Percentiles rank a stretch among this genome's conserved stretches.
Conservation (phyloP, 2,888 invertebrate genomes). For the Baronia brevicornis region DNA sequence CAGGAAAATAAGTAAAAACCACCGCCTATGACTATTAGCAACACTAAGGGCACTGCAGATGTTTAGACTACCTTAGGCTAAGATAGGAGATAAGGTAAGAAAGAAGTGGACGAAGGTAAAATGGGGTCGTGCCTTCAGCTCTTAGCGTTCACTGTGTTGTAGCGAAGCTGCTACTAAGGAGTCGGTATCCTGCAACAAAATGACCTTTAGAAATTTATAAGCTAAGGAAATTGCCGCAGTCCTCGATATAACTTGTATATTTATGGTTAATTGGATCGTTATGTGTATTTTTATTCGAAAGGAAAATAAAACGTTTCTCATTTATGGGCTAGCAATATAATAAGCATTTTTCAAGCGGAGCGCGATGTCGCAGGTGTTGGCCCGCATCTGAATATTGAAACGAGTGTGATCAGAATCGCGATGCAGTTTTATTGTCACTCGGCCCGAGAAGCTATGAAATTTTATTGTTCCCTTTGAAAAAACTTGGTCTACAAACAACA, state of each 20-base stretch:
- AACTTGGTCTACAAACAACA: slow-evolving; percentile 33
- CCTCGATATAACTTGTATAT: background rate
- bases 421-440: slow-evolving; percentile 72
- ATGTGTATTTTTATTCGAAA: slow-evolving; percentile 13
- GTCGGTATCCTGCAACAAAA: no score
- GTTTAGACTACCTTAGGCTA: no score
- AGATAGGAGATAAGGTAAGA: no score
- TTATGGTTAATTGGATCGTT: slow-evolving; percentile 19
- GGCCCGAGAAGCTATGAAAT: slow-evolving; percentile 54
- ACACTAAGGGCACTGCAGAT: no score
- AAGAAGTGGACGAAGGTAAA: no score
- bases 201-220: no score
- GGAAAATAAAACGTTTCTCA: slow-evolving; percentile 38
- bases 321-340: slow-evolving; percentile 59
- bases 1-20: no score
- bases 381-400: slow-evolving; percentile 64
- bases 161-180: no score
- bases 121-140: no score
- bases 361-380: slow-evolving; percentile 60
- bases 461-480: slow-evolving; percentile 51
- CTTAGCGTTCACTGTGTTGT: no score
- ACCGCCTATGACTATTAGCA: no score
- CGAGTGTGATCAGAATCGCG: slow-evolving; percentile 70
- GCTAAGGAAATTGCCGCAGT: no score
- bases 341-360: slow-evolving; percentile 58